Evolutionary conservation across 2,113 vertebrate species (phyloP).

Genomic region (Uropsilus gracilis): DNA sequence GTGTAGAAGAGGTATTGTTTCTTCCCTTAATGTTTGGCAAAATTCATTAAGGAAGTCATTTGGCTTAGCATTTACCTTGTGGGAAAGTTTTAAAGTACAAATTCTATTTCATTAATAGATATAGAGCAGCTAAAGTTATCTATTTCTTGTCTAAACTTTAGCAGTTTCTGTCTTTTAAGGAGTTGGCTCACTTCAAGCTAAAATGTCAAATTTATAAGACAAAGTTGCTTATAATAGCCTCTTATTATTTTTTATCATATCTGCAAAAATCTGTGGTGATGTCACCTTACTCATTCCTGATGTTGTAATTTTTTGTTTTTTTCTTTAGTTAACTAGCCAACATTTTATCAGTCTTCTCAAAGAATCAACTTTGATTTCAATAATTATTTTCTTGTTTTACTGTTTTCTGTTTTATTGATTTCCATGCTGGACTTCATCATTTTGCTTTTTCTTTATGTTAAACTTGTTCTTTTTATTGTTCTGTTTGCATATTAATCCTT

Average conservation of each 20-base stretch:
- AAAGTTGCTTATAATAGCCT: background rate
- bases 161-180: background rate
- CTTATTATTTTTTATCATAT: background rate
- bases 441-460: conserved; percentile 24
- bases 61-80: background rate
- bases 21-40: background rate
- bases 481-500: background rate
- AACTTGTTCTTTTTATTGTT: background rate
- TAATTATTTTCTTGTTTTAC: background rate
- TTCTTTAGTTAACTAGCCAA: background rate
- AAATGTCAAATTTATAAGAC: background rate
- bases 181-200: background rate
- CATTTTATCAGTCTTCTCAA: background rate
- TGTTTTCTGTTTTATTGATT: background rate
- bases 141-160: background rate
- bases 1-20: background rate
- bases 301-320: background rate
- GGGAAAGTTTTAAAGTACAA: conserved; percentile 1
- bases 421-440: background rate
- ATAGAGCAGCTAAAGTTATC: background rate
- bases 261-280: background rate
- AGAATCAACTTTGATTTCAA: background rate
- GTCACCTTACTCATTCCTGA: background rate
- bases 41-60: background rate
- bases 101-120: background rate